phyloP scores from a whole-genome alignment of 2,797 vertebrate species.

The Dromococcyx pavoninus region DNA sequence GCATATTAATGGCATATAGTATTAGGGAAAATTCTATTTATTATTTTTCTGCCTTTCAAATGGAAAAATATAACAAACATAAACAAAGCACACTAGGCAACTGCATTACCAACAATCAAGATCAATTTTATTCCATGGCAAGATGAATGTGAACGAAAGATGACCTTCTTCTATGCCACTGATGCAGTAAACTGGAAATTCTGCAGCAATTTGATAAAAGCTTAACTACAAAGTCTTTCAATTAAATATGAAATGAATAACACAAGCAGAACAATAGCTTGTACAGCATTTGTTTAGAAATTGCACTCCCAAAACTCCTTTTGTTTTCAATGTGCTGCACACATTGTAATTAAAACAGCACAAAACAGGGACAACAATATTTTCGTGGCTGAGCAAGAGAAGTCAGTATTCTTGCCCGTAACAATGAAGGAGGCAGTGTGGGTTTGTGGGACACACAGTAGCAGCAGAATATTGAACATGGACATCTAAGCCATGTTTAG shows the following conservation, averaged over 20 bases:
- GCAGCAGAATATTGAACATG: background rate
- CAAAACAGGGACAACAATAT: background rate
- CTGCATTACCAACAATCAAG: background rate
- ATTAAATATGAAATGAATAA: slow-evolving; percentile 14
- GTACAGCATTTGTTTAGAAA: background rate
- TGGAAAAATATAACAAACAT: background rate
- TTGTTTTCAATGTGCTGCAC: background rate
- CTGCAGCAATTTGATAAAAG: slow-evolving; percentile 41
- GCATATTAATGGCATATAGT: too few species aligned
- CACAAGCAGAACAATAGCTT: background rate
- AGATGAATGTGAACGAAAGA: background rate
- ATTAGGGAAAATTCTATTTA: background rate
- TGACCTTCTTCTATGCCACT: background rate
- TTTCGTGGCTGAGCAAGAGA: background rate
- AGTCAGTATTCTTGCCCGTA: background rate
- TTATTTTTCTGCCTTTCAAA: slow-evolving; percentile 9
- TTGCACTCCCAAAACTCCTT: background rate
- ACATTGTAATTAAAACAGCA: background rate
- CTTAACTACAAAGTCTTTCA: slow-evolving; percentile 13
- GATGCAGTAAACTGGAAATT: slow-evolving; percentile 20
- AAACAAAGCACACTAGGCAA: background rate
- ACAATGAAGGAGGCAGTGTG: background rate
- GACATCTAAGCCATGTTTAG: background rate
- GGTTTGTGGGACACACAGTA: background rate
- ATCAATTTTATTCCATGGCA: background rate